Base-by-base conservation (phyloP, 2,888 invertebrate species). In the Eilema sororculum region DNA sequence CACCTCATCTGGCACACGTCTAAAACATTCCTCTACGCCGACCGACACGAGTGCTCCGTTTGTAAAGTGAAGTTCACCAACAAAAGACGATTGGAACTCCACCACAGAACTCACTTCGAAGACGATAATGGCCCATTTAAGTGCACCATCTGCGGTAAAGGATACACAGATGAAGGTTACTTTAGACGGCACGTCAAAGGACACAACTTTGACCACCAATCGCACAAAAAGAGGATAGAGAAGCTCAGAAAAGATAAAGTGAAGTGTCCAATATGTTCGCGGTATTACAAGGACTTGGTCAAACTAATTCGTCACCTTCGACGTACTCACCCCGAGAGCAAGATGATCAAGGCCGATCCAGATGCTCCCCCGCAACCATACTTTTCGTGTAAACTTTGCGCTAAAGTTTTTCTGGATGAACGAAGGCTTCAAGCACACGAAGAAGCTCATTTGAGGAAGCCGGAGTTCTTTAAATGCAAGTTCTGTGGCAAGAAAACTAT, bases 91-190 rank as follows among this genome's bases (percentile, higher is more conserved):
- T 81, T 95, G 10, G 93, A 94, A 67, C 80, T 95, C 3, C 96
- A 96, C 83, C 88, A 90, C 52, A 87, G 95, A 65, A 87, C 91
- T 0, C 96, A 96, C 74, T 93, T 89, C 70, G 96, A 96, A 72
- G 95, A 96, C 74, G 93, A 94, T 0, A 94, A 95, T 33, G 95
- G 93, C 0, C 96, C 96, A 0, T 96, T 84, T 83, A 95, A 95
- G 67, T 96, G 96, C 75, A 85, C 86, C 4, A 86, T 95, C 2
- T 96, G 96, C 77, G 93, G 93, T 10, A 96, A 96, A 74, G 95
- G 94, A 0, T 96, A 91, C 85, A 96, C 92, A 3, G 95, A 95
- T 46, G 95, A 96, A 71, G 91, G 92, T 6, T 96, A 95, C 79
- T 90, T 88, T 77, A 91, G 91, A 57, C 90, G 90, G 9, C 96